Evolutionary conservation across 2,797 vertebrate species (phyloP).

Genomic region (Sebastes aleutianus): DNA sequence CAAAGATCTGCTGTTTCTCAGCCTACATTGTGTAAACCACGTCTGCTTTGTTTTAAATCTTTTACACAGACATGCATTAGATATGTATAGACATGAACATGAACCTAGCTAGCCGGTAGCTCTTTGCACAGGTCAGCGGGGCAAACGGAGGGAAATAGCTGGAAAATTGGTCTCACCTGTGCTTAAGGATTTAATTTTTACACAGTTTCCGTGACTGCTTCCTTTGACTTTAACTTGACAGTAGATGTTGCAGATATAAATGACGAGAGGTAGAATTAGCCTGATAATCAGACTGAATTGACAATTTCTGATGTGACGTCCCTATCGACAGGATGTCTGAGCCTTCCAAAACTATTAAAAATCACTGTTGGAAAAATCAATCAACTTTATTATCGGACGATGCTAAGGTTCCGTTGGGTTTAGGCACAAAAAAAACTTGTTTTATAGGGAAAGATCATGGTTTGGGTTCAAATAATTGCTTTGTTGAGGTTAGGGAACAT

Average conservation of each 20-base stretch:
- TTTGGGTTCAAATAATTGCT: not conserved
- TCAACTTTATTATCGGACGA: not conserved
- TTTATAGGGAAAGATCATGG: not conserved
- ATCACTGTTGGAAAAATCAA: not conserved
- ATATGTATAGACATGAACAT: conserved; percentile 69
- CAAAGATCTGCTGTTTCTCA: conserved; percentile 30
- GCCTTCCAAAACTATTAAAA: not conserved
- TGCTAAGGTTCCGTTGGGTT: not conserved
- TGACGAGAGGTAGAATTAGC: not conserved
- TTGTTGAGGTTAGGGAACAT: not conserved
- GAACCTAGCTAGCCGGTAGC: conserved; percentile 44
- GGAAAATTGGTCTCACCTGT: conserved; percentile 73
- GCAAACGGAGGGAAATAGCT: conserved; percentile 54
- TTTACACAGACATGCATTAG: conserved; percentile 46
- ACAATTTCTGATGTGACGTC: not conserved
- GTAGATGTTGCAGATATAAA: not conserved
- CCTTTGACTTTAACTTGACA: conserved; percentile 3
- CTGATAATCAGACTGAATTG: not conserved
- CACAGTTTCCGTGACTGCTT: conserved; percentile 18
- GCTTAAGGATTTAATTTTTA: conserved; percentile 26
- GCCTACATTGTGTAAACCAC: not conserved
- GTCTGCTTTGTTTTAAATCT: conserved; percentile 63
- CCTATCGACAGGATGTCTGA: not conserved
- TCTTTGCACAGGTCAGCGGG: conserved; percentile 53
- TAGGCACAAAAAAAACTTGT: not conserved